These are phyloP conservation scores for Diabrotica virgifera DNA, from an alignment of 1,140 invertebrate genomes.

Conservation along the genomic window DNA sequence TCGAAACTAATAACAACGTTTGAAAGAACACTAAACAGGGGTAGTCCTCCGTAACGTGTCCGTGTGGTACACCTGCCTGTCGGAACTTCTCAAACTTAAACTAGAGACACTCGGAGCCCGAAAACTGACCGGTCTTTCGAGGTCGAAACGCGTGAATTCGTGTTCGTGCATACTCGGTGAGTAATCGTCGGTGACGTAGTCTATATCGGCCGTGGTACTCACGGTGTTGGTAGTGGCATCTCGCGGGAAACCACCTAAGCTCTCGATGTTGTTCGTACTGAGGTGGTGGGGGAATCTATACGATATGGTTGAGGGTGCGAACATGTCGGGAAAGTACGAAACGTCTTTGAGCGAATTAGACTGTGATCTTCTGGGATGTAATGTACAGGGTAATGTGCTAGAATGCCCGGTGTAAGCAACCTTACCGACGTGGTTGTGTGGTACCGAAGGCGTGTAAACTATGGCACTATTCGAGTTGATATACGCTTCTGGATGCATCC, in stretches of 20 bases:
- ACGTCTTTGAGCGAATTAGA: slow-evolving; percentile 55
- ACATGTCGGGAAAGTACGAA: slow-evolving; percentile 56
- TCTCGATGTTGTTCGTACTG: background rate
- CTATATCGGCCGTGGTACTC: background rate
- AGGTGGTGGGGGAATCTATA: background rate
- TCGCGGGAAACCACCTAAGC: background rate
- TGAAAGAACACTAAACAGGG: background rate
- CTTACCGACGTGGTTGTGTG: slow-evolving; percentile 39
- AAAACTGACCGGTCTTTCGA: background rate
- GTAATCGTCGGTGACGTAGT: background rate
- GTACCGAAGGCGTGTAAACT: slow-evolving; percentile 45
- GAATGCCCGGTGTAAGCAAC: slow-evolving; percentile 47
- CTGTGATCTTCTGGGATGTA: slow-evolving; percentile 51
- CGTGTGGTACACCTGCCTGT: background rate
- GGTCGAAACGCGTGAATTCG: slow-evolving; percentile 4
- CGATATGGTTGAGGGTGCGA: slow-evolving; percentile 50
- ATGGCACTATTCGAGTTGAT: slow-evolving; percentile 49
- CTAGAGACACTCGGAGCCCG: background rate
- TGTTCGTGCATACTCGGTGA: background rate
- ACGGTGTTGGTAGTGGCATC: background rate
- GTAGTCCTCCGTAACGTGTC: slow-evolving; percentile 3
- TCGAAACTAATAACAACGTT: background rate
- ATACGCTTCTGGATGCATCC: slow-evolving; percentile 48
- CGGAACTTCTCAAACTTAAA: background rate
- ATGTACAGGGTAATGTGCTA: slow-evolving; percentile 46